Conservation (phyloP, 2,888 invertebrate genomes). For the Thecophora atra region DNA sequence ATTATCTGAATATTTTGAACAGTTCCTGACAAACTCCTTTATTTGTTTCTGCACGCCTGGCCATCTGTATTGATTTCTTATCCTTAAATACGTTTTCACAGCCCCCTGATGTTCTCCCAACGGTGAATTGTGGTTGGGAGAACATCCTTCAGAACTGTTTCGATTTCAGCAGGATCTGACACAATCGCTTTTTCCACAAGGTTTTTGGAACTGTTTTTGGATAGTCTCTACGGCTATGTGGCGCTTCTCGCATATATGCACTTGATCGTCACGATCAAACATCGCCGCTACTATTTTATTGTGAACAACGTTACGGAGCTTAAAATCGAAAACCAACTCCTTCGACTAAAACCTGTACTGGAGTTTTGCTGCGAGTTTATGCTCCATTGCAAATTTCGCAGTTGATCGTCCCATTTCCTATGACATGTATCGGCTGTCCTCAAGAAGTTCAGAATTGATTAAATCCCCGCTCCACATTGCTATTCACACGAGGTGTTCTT, state of each 20-base stretch:
- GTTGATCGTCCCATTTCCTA: constrained; percentile 40
- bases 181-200: constrained; percentile 5
- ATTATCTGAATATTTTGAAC: no score
- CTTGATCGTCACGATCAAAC: not conserved
- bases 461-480: constrained; percentile 8
- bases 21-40: no score
- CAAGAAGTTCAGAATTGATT: not conserved
- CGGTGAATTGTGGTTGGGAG: no score
- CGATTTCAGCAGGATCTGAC: no score
- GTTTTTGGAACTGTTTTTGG: not conserved
- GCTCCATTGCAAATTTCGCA: constrained; percentile 43
- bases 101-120: no score
- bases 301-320: constrained; percentile 12
- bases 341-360: constrained; percentile 34
- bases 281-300: constrained; percentile 20
- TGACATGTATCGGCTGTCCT: constrained; percentile 4
- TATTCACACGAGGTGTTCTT: not conserved
- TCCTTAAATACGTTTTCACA: no score
- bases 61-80: no score
- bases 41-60: no score
- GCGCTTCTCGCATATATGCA: not conserved
- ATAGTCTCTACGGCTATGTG: not conserved
- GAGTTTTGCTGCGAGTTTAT: constrained; percentile 40
- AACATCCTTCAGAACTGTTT: no score
- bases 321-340: constrained; percentile 10